Evolutionary conservation across 1,140 invertebrate species (phyloP), one percentile per base, ranked within the genome.

Genomic region (Calliopsis andreniformis): DNA sequence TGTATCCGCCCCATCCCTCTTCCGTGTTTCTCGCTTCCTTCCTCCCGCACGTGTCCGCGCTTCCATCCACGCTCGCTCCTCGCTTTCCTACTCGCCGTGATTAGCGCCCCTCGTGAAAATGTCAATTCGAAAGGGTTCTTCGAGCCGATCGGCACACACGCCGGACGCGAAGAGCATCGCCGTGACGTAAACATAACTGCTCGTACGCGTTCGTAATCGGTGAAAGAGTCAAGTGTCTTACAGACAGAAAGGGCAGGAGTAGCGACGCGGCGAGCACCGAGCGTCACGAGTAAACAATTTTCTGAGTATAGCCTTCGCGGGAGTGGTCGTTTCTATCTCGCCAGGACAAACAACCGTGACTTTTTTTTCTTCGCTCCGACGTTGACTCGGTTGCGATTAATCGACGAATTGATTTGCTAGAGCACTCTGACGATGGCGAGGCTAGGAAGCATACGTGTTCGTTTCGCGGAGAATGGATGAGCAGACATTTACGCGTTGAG

Each of bases 71-170:
- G n/a, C n/a, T 58, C 25, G n/a, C 51, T n/a, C 10, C 25, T n/a
- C n/a, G 12, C 28, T 32, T 45, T 47, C n/a, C 70, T 68, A 79
- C 66, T 82, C 23, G 39, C 30, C 55, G 51, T 71, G 76, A 83
- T 83, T 83, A 79, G 59, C 69, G 53, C 56, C 51, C 28, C 30
- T 62, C 47, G 49, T 76, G 80, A 79, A 68, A 79, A 79, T 47
- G 53, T 71, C 67, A 62, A 47, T 62, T 23, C 47, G 32, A 56
- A 32, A 20, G 47, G 35, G 51, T 70, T 39, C 25, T 20, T 12
- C 25, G 58, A 55, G 14, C 20, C 70, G 12, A 7, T 32, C 49
- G 61, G n/a, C 35, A 43, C 51, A 18, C 12, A n/a, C 14, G 14
- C 4, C 14, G 20, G 42, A 18, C 23, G 7, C 18, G 7, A n/a